Evolutionary conservation across 2,888 invertebrate genomes (phyloP).

Genomic region (Plemyria rubiginata): DNA sequence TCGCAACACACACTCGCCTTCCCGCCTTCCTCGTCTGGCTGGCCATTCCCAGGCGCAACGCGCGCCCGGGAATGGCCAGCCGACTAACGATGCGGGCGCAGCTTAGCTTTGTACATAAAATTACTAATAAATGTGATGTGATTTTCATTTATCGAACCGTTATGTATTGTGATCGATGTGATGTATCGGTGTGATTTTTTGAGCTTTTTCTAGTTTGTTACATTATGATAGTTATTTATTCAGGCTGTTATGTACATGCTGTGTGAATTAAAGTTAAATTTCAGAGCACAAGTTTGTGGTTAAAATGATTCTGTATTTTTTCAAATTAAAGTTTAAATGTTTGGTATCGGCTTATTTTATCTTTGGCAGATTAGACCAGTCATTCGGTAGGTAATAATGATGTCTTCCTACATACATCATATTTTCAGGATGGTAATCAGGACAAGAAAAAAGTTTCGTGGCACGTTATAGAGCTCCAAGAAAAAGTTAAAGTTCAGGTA

Average conservation of each 20-base stretch:
- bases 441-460: slow-evolving; percentile 56
- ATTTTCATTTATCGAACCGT: slow-evolving; percentile 36
- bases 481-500: slow-evolving; percentile 51
- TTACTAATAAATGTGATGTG: slow-evolving; percentile 53
- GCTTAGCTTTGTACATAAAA: slow-evolving; percentile 67
- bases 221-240: slow-evolving; percentile 35
- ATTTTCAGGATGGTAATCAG: slow-evolving; percentile 44
- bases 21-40: slow-evolving; percentile 46
- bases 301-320: slow-evolving; percentile 40
- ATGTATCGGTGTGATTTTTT: slow-evolving; percentile 26
- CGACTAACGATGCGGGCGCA: slow-evolving; percentile 46
- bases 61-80: slow-evolving; percentile 60
- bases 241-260: slow-evolving; percentile 19
- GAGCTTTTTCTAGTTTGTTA: slow-evolving; percentile 26
- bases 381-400: neutral
- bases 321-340: slow-evolving; percentile 36
- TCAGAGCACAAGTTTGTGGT: slow-evolving; percentile 25
- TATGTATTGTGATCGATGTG: slow-evolving; percentile 23
- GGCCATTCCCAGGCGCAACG: slow-evolving; percentile 55
- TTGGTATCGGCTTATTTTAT: slow-evolving; percentile 17
- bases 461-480: slow-evolving; percentile 50
- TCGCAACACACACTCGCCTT: slow-evolving; percentile 30
- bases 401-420: neutral
- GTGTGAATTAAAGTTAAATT: slow-evolving; percentile 23
- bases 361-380: neutral